phyloP scores from a whole-genome alignment of 2,888 invertebrate genomes.

The Clanis bilineata region DNA sequence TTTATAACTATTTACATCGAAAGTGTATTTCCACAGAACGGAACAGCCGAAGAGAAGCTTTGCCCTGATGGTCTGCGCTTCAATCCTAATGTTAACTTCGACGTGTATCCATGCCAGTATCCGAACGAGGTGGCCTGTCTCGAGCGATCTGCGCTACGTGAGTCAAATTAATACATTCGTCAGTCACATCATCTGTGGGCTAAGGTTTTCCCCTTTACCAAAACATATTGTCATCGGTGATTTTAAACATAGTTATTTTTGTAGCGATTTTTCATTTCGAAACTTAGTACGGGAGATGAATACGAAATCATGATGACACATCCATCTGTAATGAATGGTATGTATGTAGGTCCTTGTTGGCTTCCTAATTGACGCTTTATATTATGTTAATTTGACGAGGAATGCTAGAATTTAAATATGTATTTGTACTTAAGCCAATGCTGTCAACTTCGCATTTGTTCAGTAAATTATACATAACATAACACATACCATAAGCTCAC shows the following conservation, averaged over 20 bases:
- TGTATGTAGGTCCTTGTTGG: conserved; percentile 6
- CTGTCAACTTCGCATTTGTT: background rate
- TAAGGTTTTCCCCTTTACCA: conserved; percentile 18
- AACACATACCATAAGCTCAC: no score
- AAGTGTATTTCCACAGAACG: conserved; percentile 73
- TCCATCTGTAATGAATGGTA: conserved; percentile 2
- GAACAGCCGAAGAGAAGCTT: conserved; percentile 87
- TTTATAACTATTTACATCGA: background rate
- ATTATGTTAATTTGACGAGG: background rate
- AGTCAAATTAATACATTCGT: conserved; percentile 48
- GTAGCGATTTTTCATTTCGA: conserved; percentile 30
- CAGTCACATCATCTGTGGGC: conserved; percentile 7
- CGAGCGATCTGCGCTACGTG: conserved; percentile 86
- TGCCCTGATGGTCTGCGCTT: conserved; percentile 93
- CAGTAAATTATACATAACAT: no score
- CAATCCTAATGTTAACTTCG: conserved; percentile 86
- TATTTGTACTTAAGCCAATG: background rate
- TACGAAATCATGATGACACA: conserved; percentile 25
- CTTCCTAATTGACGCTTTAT: conserved; percentile 13
- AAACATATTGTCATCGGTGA: conserved; percentile 33
- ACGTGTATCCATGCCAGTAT: conserved; percentile 90
- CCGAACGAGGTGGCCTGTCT: conserved; percentile 91
- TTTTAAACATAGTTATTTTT: conserved; percentile 36
- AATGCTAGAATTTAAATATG: background rate
- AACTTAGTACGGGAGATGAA: conserved; percentile 28